These are phyloP conservation scores for Sarcophaga peregrina DNA, from an alignment of 1,140 invertebrate species.

Conservation along the genomic window DNA sequence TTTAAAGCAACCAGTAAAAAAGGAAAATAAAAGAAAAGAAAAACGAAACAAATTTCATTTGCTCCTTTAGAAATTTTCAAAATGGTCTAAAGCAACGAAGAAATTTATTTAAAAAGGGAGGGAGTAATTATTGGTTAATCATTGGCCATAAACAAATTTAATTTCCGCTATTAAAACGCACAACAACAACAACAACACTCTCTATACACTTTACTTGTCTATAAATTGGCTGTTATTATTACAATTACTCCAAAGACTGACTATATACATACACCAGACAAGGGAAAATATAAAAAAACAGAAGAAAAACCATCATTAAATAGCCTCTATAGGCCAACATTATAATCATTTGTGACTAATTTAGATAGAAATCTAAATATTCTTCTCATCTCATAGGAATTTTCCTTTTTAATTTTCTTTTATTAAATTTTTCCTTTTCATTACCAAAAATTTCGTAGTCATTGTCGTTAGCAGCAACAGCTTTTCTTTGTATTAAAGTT, in stretches of 20 bases:
- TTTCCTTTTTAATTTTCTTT: neutral
- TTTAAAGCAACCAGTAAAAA: neutral
- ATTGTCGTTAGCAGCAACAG: neutral
- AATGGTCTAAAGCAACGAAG: too few species aligned
- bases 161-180: constrained; percentile 8
- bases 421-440: too few species aligned
- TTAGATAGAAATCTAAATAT: constrained; percentile 9
- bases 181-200: neutral
- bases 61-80: neutral
- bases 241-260: too few species aligned
- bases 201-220: too few species aligned
- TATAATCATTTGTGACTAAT: neutral
- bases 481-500: too few species aligned
- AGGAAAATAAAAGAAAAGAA: neutral
- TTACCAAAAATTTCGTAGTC: neutral
- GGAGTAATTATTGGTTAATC: constrained; percentile 37
- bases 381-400: neutral
- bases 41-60: neutral
- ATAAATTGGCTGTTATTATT: too few species aligned
- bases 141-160: constrained; percentile 11
- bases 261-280: too few species aligned
- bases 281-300: too few species aligned
- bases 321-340: too few species aligned
- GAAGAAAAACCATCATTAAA: too few species aligned
- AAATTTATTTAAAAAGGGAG: neutral